Conservation (phyloP, 2,888 invertebrate genomes). For the Ormyrus labotus region DNA sequence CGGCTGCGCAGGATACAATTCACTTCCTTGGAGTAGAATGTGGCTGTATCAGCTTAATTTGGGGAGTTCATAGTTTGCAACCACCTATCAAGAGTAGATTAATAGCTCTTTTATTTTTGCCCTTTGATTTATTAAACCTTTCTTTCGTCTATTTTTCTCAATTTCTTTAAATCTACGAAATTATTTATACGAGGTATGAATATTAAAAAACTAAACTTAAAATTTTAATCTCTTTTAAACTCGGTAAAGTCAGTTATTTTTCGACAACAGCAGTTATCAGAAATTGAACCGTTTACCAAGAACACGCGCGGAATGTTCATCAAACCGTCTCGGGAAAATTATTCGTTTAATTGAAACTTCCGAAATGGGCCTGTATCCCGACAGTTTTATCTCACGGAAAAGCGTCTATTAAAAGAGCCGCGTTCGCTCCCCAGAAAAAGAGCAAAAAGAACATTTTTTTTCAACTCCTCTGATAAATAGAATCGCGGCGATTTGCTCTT, state of each 20-base stretch:
- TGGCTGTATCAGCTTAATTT: slow-evolving; percentile 24
- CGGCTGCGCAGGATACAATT: background rate
- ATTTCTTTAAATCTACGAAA: too few species aligned
- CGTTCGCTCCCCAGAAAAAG: too few species aligned
- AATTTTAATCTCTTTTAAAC: too few species aligned
- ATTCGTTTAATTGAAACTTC: slow-evolving; percentile 18
- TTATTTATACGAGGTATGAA: too few species aligned
- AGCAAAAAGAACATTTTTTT: background rate
- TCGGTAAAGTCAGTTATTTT: too few species aligned
- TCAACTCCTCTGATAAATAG: slow-evolving; percentile 12
- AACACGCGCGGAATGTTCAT: background rate
- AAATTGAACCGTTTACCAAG: background rate
- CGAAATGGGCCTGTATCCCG: background rate
- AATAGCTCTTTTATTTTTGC: background rate
- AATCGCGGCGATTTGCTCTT: background rate
- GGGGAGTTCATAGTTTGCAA: slow-evolving; percentile 32
- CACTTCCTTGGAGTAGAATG: background rate
- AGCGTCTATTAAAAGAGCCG: too few species aligned
- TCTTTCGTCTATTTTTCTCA: too few species aligned
- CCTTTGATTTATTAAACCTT: background rate
- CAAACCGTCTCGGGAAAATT: background rate
- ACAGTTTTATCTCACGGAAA: too few species aligned
- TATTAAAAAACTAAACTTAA: too few species aligned
- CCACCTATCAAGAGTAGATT: slow-evolving; percentile 10
- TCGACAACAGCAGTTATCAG: background rate